Percentiles rank a stretch among this genome's conserved stretches.
Evolutionary conservation across 2,113 vertebrate species (phyloP).

Genomic region (Ascaphus truei): DNA sequence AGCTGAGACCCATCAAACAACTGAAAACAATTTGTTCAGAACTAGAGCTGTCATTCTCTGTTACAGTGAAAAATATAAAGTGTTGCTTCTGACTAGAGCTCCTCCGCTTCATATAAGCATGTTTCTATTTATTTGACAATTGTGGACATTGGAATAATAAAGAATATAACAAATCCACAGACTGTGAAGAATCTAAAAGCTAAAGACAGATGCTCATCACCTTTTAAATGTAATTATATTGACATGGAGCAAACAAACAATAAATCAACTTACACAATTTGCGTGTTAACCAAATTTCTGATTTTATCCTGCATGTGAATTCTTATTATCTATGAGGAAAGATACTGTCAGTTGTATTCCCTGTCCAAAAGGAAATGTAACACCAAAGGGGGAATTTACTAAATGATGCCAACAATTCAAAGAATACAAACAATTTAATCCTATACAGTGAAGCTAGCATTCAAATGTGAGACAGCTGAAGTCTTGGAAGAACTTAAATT

Average conservation of each 20-base stretch:
- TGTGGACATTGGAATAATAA: slow-evolving; percentile 71
- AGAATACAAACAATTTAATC: too few relatives aligned
- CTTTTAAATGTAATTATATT: slow-evolving; percentile 68
- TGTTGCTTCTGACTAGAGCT: slow-evolving; percentile 44
- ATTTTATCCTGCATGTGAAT: too few relatives aligned
- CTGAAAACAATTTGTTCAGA: slow-evolving; percentile 68
- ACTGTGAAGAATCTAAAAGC: slow-evolving; percentile 68
- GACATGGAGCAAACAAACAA: slow-evolving; percentile 49
- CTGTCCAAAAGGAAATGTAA: too few relatives aligned
- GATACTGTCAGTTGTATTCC: too few relatives aligned
- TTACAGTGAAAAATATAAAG: slow-evolving; percentile 61
- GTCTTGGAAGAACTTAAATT: too few relatives aligned
- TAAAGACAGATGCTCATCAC: slow-evolving; percentile 70
- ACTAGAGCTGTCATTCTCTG: slow-evolving; percentile 61
- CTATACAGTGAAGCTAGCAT: too few relatives aligned
- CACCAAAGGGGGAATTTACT: too few relatives aligned
- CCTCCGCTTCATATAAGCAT: slow-evolving; percentile 39
- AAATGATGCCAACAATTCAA: too few relatives aligned
- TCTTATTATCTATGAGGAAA: too few relatives aligned
- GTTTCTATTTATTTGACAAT: slow-evolving; percentile 66
- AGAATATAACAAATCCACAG: slow-evolving; percentile 68
- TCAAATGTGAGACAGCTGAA: too few relatives aligned
- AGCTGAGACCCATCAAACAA: slow-evolving; percentile 65
- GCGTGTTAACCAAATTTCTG: too few relatives aligned
- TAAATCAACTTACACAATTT: slow-evolving; percentile 59